Evolutionary conservation across 2,113 vertebrate genomes (phyloP), one percentile per base, ranked within the genome.

Genomic region (Varanus salvator): DNA sequence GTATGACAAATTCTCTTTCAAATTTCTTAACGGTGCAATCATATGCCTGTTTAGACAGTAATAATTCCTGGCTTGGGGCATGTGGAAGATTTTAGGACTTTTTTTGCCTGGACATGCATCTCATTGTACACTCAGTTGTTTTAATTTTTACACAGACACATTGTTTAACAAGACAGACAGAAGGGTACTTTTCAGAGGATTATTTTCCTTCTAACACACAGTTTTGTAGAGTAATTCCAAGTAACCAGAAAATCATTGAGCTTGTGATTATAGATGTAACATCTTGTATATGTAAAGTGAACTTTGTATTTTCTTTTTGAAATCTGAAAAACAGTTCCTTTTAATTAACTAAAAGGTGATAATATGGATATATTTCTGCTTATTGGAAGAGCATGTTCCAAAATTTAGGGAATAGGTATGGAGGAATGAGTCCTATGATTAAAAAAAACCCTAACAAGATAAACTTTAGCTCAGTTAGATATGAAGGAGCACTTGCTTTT

Each of bases 381-480:
- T 0, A 64, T 52, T 1, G 0, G 57, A 38, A 76, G 29, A 12
- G 44, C 27, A 29, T 15, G 14, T 57, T 76, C 57, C 1, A 76
- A 38, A 1, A 1, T 0, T 27, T 6, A 7, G 19, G 80, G 87
- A 23, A 31, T 34, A 8, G 31, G 31, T 81, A 14, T 12, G 31
- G 52, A 64, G 60, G 25, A 69, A 25, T 25, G 27, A 50, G 34
- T 86, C 80, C 69, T 3, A 3, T 93, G 93, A 88, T 1, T 50
- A 64, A 71, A 90, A 88, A 1, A 1, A 87, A 92, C 92, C 0
- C 60, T 0, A 0, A 50, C 38, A 0, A 0, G 68, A 91, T 91
- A 68, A 64, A 34, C 85, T 94, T 87, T 88, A 93, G 3, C 0
- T 90, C 57, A 88, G 92, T 92, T 88, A 84, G 94, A 93, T 87